Evolutionary conservation across 2,113 vertebrate species (phyloP).

Genomic region (Penelope pileata): DNA sequence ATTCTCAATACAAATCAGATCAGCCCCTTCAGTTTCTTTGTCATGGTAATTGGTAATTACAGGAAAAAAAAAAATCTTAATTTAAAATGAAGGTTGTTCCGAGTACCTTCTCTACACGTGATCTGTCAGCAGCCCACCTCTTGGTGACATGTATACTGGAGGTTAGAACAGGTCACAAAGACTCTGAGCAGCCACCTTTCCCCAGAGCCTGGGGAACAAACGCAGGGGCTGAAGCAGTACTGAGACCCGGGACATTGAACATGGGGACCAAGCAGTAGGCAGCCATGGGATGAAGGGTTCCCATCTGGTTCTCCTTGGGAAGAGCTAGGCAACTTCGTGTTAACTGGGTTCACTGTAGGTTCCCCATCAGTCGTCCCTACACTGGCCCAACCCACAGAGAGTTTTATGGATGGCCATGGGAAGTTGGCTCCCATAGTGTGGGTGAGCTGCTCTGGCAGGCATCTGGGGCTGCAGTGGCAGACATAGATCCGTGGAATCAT

Average conservation of each 20-base stretch:
- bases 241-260: neutral
- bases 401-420: neutral
- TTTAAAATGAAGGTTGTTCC: slow-evolving; percentile 53
- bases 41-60: slow-evolving; percentile 69
- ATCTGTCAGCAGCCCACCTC: slow-evolving; percentile 56
- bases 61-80: neutral
- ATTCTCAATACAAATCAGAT: slow-evolving; percentile 63
- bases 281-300: neutral
- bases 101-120: slow-evolving; percentile 25
- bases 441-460: neutral
- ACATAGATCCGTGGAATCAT: neutral
- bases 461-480: neutral
- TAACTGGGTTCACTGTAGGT: neutral
- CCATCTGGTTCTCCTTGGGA: neutral
- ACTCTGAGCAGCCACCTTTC: neutral
- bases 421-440: neutral
- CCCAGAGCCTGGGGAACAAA: neutral
- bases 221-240: neutral
- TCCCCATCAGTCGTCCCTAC: neutral
- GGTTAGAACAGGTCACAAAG: neutral
- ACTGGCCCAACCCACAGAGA: rapidly evolving
- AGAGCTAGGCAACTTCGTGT: neutral
- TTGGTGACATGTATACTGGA: slow-evolving; percentile 18
- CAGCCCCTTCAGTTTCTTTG: slow-evolving; percentile 69
- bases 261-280: rapidly evolving